These are phyloP conservation scores for Ptilonorhynchus violaceus DNA, from an alignment of 2,113 vertebrate genomes.

Conservation along the genomic window DNA sequence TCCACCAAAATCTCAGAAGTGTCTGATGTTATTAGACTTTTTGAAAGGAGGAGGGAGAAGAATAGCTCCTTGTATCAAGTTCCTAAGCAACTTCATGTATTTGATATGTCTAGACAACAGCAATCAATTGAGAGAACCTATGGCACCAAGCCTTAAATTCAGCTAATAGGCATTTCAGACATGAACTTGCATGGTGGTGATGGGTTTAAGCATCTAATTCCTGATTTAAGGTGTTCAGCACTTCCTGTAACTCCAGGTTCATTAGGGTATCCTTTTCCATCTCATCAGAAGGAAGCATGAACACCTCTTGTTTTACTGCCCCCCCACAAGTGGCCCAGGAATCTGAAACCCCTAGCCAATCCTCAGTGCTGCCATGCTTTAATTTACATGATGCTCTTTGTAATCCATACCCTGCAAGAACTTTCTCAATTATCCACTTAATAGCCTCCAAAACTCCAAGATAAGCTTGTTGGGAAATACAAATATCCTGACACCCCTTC, in stretches of 20 bases:
- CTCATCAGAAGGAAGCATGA: not conserved
- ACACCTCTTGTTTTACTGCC: not conserved
- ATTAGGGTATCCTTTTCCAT: not conserved
- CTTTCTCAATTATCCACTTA: not conserved
- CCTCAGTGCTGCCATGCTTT: not conserved
- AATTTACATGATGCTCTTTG: not conserved
- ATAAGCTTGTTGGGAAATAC: not conserved
- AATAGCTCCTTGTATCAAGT: not conserved
- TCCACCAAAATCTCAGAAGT: not conserved
- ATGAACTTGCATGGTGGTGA: not conserved
- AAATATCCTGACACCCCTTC: not conserved
- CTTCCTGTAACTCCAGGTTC: not conserved
- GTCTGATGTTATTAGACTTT: not conserved
- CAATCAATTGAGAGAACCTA: not conserved
- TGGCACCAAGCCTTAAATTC: not conserved
- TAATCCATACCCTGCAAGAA: not conserved
- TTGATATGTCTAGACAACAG: not conserved
- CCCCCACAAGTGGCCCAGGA: not conserved
- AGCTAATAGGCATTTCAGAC: not conserved
- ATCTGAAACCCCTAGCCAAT: not conserved
- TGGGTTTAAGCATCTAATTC: not conserved
- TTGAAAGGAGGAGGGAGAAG: not conserved
- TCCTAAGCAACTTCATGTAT: not conserved
- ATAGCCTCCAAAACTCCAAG: not conserved
- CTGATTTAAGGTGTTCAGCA: not conserved